Evolutionary conservation across 2,888 invertebrate species (phyloP), one percentile per base, ranked within the genome.

Genomic region (Cremastinae sp.): DNA sequence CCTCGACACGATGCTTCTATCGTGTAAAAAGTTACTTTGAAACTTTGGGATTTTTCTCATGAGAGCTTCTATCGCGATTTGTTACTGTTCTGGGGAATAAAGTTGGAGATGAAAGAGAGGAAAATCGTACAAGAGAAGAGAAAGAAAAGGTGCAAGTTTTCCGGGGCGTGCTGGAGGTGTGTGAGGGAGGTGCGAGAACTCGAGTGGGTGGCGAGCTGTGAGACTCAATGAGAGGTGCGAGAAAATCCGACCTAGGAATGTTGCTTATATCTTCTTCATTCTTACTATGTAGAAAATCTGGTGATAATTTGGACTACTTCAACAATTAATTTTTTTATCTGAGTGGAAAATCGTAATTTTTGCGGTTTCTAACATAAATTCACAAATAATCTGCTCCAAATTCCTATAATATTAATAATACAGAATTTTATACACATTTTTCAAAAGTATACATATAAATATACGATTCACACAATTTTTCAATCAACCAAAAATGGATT

Each of bases 21-120:
- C 20, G 54, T 18, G 54, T 43, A 66, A 74, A 75, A 79, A 79
- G 68, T 71, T 54, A 73, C 51, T 79, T 75, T 41, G 58, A 66
- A 74, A 75, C 68, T 70, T 68, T 45, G 18, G 53, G 59, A 70
- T 36, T 53, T 58, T 10, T 54, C 58, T 65, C 68, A 51, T 54
- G 61, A 56, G 65, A 73, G 18, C 43, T 49, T 71, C 71, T 51
- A 4, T 28, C 65, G 16, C 62, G 77, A 79, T 75, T 79, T 71
- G 73, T 80, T 80, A 59, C 47, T 73, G 70, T 51, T 5, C 79
- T 45, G 54, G 43, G 74, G 75, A 68, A 66, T 56, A 20, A 54
- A 68, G 56, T 12, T 43, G 7, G 58, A 53, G 16, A 9, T 8
- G 18, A 61, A 64, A 49, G 22, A 20, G 16, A 53, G 10, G 18